Evolutionary conservation across 2,888 invertebrate genomes (phyloP), one percentile per base, ranked within the genome.

Genomic region (Drosophila mettleri): DNA sequence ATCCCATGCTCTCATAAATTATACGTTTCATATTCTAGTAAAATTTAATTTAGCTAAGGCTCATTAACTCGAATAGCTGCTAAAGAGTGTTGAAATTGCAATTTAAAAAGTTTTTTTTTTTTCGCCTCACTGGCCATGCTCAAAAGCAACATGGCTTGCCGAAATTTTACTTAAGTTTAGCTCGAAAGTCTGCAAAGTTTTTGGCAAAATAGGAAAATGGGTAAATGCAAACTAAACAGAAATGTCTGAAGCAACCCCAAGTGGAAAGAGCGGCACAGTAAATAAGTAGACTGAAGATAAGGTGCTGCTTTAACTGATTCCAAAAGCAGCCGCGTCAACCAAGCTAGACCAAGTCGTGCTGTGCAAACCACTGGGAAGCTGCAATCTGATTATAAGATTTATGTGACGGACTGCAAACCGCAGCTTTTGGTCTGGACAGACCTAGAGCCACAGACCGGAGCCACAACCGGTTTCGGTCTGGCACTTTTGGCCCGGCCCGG

Each of bases 301-400:
- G 48, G 55, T 34, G 10, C n/a, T 10, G 38, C 55, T 43, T 52
- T 80, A 80, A 71, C 77, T 71, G 72, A 67, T 49, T 58, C 61
- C 73, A 38, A 36, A 46, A 34, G 46, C 27, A 10, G 41, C 16
- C 62, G 14, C 7, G 39, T 39, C 20, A 20, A 12, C 4, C 39
- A 8, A 20, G 20, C n/a, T 18, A 8, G 16, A 10, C 27, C 10
- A 46, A 8, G 10, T 12, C 24, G 12, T 33, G 10, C 31, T 20
- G 27, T 16, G 20, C 12, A 29, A 36, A 10, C 52, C 52, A 36
- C 54, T 22, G 36, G 36, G 16, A 31, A 36, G 34, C 20, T 71
- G 46, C 67, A 72, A 77, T 74, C 70, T 68, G 78, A 79, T 79
- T 51, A 63, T 16, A 54, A 68, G 63, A 77, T 80, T 77, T 77